phyloP scores from a whole-genome alignment of 2,113 vertebrate species.

The Amphiprion percula region DNA sequence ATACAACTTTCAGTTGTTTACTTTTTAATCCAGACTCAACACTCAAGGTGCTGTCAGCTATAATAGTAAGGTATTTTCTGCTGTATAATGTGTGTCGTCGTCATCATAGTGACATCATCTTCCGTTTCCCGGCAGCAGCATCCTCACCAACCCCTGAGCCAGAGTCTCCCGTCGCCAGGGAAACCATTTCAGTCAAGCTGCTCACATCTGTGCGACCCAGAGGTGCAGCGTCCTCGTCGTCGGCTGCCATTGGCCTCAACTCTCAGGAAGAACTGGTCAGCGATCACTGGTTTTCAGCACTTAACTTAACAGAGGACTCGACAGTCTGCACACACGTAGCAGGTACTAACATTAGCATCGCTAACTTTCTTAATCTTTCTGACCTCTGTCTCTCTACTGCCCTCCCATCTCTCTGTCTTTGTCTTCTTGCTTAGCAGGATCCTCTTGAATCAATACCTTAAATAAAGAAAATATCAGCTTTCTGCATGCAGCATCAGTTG shows the following conservation, averaged over 20 bases:
- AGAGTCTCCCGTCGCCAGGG: slow-evolving; percentile 69
- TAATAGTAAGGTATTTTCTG: too few relatives aligned
- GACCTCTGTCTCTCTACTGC: neutral
- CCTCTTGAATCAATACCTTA: slow-evolving; percentile 46
- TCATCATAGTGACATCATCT: slow-evolving; percentile 51
- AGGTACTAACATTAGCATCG: slow-evolving; percentile 68
- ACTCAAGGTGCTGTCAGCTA: too few relatives aligned
- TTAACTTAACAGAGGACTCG: slow-evolving; percentile 72
- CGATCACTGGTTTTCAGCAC: slow-evolving; percentile 78
- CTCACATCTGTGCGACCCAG: slow-evolving; percentile 68
- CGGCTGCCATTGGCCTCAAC: slow-evolving; percentile 63
- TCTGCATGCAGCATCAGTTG: slow-evolving; percentile 22
- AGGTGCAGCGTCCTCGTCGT: slow-evolving; percentile 35
- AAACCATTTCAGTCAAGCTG: slow-evolving; percentile 77
- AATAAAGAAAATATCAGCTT: slow-evolving; percentile 60
- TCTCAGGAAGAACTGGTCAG: slow-evolving; percentile 85
- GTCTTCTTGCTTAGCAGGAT: slow-evolving; percentile 23
- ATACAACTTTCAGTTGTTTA: too few relatives aligned
- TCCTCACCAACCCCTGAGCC: slow-evolving; percentile 55
- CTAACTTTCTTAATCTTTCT: neutral
- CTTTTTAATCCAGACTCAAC: too few relatives aligned
- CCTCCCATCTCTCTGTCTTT: slow-evolving; percentile 1
- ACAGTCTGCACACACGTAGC: slow-evolving; percentile 66
- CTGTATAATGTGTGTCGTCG: slow-evolving; percentile 5
- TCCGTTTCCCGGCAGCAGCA: slow-evolving; percentile 60